A percentile compares a stretch with the other conserved stretches of the same genome.
phyloP scores from a whole-genome alignment of 2,113 vertebrate species.

The Cyrtonyx montezumae region DNA sequence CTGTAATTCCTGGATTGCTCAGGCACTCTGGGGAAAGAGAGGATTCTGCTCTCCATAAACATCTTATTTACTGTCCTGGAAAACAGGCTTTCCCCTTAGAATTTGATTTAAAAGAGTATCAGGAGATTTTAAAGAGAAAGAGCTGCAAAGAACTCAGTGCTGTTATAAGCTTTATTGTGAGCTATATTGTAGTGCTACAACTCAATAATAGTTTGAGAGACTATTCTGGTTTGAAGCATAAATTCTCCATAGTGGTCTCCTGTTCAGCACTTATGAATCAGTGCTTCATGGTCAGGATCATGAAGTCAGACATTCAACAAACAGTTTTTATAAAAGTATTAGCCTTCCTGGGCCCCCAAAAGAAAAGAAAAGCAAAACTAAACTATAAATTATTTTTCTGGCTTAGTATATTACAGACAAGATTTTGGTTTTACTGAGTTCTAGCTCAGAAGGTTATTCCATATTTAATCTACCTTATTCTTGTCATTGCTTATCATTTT shows the following conservation, averaged over 20 bases:
- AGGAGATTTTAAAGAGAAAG: slow-evolving; percentile 52
- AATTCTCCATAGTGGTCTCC: slow-evolving; percentile 50
- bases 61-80: slow-evolving; percentile 33
- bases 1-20: background rate
- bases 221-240: slow-evolving; percentile 49
- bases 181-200: slow-evolving; percentile 39
- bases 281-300: slow-evolving; percentile 41
- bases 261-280: slow-evolving; percentile 9
- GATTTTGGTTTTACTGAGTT: slow-evolving; percentile 1
- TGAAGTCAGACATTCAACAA: slow-evolving; percentile 55
- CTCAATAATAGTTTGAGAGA: slow-evolving; percentile 58
- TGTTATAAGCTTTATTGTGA: slow-evolving; percentile 52
- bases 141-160: slow-evolving; percentile 25
- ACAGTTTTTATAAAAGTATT: slow-evolving; percentile 57
- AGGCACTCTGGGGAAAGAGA: background rate
- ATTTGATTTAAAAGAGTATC: slow-evolving; percentile 58
- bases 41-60: background rate
- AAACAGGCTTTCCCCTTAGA: slow-evolving; percentile 7
- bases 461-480: background rate
- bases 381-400: slow-evolving; percentile 42
- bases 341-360: background rate
- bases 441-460: slow-evolving; percentile 10
- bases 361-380: slow-evolving; percentile 22
- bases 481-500: background rate
- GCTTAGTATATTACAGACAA: slow-evolving; percentile 45